phyloP scores from a whole-genome alignment of 1,140 invertebrate genomes.

The Bombus breviceps region DNA sequence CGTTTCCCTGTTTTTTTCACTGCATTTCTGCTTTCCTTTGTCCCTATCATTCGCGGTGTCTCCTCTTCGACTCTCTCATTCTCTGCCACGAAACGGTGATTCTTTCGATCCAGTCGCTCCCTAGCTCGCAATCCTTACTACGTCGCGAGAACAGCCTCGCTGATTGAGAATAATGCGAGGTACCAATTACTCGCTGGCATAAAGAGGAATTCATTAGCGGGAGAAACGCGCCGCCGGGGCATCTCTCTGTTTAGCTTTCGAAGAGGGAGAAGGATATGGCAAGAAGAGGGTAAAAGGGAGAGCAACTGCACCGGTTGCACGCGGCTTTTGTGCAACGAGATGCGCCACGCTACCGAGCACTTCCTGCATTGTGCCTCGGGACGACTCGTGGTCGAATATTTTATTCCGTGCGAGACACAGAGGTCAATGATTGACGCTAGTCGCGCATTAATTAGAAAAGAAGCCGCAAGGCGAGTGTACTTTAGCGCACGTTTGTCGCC shows the following conservation, averaged over 20 bases:
- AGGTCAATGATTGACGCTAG: slow-evolving; percentile 26
- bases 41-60: not conserved
- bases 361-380: slow-evolving; percentile 49
- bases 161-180: slow-evolving; percentile 70
- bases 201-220: slow-evolving; percentile 66
- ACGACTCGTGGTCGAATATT: slow-evolving; percentile 35
- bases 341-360: slow-evolving; percentile 31
- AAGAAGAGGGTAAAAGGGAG: not conserved
- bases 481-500: not conserved
- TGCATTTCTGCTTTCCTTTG: not conserved
- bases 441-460: slow-evolving; percentile 32
- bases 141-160: slow-evolving; percentile 45
- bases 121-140: not conserved
- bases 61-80: not conserved
- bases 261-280: not conserved
- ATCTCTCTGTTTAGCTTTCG: slow-evolving; percentile 14
- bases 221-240: slow-evolving; percentile 48
- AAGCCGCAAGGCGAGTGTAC: not conserved
- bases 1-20: not conserved
- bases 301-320: slow-evolving; percentile 36
- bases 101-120: slow-evolving; percentile 12
- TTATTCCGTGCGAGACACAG: not conserved
- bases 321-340: slow-evolving; percentile 54
- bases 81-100: not conserved
- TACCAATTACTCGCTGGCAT: slow-evolving; percentile 65